Evolutionary conservation across 2,113 vertebrate species (phyloP).

Genomic region (Cynoglossus semilaevis): DNA sequence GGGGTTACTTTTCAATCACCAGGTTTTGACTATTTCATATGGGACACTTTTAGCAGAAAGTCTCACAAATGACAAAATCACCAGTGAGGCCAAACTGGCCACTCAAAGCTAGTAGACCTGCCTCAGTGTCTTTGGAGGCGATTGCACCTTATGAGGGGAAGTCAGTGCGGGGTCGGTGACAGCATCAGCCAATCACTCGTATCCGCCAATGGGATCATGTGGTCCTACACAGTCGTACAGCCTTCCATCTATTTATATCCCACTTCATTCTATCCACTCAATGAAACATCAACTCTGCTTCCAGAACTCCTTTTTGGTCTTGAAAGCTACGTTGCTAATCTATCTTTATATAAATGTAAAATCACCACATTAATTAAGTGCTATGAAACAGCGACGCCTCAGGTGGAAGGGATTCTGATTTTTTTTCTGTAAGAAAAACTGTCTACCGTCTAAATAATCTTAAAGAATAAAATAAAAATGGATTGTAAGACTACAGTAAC

Average conservation of each 20-base stretch:
- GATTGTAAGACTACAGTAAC: constrained; percentile 49
- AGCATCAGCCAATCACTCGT: constrained; percentile 19
- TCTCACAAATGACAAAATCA: too few species aligned
- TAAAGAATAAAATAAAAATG: constrained; percentile 11
- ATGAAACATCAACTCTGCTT: constrained; percentile 37
- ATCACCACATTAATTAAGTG: constrained; percentile 58
- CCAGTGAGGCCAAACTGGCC: too few species aligned
- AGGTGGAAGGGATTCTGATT: constrained; percentile 31
- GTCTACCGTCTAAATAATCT: constrained; percentile 23
- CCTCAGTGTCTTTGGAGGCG: too few species aligned
- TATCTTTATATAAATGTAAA: constrained; percentile 54
- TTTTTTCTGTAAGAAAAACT: constrained; percentile 47
- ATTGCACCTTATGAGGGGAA: too few species aligned
- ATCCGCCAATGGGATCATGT: too few species aligned
- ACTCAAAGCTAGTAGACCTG: too few species aligned
- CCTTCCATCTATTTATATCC: not conserved
- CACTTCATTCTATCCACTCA: constrained; percentile 9
- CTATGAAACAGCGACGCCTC: constrained; percentile 44
- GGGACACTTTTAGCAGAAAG: too few species aligned
- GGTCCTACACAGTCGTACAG: too few species aligned
- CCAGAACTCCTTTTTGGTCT: constrained; percentile 63
- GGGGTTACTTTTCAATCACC: too few species aligned
- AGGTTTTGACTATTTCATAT: too few species aligned
- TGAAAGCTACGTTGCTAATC: constrained; percentile 59
- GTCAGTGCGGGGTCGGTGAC: too few species aligned